phyloP scores from a whole-genome alignment of 2,113 vertebrate species.

The Nesospiza acunhae region DNA sequence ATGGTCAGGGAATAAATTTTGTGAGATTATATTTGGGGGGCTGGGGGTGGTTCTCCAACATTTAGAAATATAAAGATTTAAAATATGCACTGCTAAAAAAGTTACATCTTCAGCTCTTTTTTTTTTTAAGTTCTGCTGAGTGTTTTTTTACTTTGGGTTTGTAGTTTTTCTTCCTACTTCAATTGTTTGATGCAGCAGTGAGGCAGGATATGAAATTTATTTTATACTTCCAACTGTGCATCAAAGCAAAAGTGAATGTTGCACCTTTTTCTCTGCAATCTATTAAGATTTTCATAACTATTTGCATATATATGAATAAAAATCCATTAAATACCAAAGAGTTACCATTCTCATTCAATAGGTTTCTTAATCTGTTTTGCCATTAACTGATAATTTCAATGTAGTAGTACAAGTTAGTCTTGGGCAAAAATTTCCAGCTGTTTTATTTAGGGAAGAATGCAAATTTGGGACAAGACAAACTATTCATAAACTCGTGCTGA shows the following conservation, averaged over 20 bases:
- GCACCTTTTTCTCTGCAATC: neutral
- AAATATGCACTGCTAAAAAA: neutral
- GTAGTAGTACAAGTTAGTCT: neutral
- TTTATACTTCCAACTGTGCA: neutral
- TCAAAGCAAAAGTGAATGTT: neutral
- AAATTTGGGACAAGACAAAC: slow-evolving; percentile 43
- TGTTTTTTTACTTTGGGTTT: neutral
- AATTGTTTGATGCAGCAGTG: neutral
- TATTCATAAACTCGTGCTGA: slow-evolving; percentile 31
- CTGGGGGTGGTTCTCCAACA: neutral
- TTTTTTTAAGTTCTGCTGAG: neutral
- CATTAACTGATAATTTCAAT: neutral
- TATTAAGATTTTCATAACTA: neutral
- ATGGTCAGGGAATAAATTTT: neutral
- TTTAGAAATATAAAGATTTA: neutral
- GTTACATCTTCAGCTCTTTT: neutral
- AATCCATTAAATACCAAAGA: neutral
- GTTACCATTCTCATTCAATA: neutral
- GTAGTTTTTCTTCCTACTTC: neutral
- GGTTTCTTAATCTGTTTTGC: neutral
- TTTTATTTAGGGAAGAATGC: slow-evolving; percentile 19
- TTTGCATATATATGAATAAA: neutral
- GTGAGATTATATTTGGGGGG: neutral
- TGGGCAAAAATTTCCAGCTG: neutral
- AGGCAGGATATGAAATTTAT: neutral